Conservation (phyloP, 23 tunicate genomes). For the Clavelina lepadiformis region DNA sequence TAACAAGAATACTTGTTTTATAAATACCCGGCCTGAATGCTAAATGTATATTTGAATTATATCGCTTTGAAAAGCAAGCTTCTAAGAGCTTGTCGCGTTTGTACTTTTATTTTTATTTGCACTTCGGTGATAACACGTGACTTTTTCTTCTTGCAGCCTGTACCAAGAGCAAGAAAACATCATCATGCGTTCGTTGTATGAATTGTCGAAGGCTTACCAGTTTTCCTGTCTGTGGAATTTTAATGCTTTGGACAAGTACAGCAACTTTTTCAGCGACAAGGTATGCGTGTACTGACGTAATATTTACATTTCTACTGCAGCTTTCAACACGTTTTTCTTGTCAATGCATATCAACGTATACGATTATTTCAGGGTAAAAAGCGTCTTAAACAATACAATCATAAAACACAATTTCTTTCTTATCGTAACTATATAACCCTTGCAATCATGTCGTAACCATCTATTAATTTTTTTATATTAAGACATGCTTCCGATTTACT, state of each 20-base stretch:
- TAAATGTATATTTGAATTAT: no score
- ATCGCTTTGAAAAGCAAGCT: no score
- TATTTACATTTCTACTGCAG: neutral
- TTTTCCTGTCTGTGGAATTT: slow-evolving; percentile 37
- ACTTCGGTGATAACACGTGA: no score
- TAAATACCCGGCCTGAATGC: no score
- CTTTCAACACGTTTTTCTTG: neutral
- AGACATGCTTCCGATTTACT: no score
- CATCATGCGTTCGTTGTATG: slow-evolving; percentile 27
- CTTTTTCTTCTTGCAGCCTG: slow-evolving; percentile 22
- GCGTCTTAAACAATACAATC: neutral
- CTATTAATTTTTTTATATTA: no score
- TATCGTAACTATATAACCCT: no score
- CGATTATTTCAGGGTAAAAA: neutral
- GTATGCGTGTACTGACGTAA: neutral
- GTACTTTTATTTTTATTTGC: no score
- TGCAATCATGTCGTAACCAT: no score
- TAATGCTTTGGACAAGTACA: slow-evolving; percentile 16
- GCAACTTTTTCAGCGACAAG: slow-evolving; percentile 23
- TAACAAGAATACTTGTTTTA: no score
- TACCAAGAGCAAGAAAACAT: slow-evolving; percentile 32
- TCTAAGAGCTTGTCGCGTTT: no score
- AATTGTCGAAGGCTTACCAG: slow-evolving; percentile 36
- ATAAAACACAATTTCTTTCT: neutral
- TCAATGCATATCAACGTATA: neutral